Evolutionary conservation across 1,140 invertebrate species (phyloP), one percentile per base, ranked within the genome.

Genomic region (Drosophila mojavensis): DNA sequence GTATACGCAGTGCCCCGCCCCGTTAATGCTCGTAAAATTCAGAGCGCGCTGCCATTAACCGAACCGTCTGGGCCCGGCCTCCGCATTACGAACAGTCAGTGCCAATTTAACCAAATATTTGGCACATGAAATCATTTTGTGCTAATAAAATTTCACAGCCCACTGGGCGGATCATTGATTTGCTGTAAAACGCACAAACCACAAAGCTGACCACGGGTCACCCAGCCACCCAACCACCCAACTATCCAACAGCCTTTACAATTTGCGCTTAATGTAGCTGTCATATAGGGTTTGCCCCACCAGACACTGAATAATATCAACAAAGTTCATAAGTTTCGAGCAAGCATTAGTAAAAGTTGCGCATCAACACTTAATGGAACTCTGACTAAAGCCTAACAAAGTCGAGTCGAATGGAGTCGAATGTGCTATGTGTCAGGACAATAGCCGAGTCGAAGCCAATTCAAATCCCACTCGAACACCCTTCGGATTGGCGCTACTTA

Each of bases 121-220:
- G 83, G 84, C 84, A 89, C 84, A 88, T 89, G 80, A 88, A 88
- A 88, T 88, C 84, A 89, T 88, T 88, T 89, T 89, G 84, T 69
- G 79, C 72, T 86, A 86, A 86, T 86, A 88, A 83, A 86, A 88
- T 86, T 83, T 60, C 67, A 83, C 73, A 48, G 53, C 79, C 76
- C 64, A 64, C 56, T 61, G 50, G 55, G 50, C 62, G 72, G 59
- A 68, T 76, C 79, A 86, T 89, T 86, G 83, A 88, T 88, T 86
- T 88, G 84, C 79, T 83, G 84, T 80, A 86, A 86, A 88, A 64
- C 45, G 61, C 48, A 79, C 45, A 75, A 26, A 54, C 72, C 76
- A 48, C 83, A 77, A 83, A 83, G 74, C 68, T 75, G 68, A 59
- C 83, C 82, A 69, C 61, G 28, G 20, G 17, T 6, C 24, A 59